Percentiles rank a stretch among this genome's conserved stretches.
These are phyloP conservation scores for Amphiprion clarkii DNA, from an alignment of 2,797 vertebrate genomes.

Conservation along the genomic window DNA sequence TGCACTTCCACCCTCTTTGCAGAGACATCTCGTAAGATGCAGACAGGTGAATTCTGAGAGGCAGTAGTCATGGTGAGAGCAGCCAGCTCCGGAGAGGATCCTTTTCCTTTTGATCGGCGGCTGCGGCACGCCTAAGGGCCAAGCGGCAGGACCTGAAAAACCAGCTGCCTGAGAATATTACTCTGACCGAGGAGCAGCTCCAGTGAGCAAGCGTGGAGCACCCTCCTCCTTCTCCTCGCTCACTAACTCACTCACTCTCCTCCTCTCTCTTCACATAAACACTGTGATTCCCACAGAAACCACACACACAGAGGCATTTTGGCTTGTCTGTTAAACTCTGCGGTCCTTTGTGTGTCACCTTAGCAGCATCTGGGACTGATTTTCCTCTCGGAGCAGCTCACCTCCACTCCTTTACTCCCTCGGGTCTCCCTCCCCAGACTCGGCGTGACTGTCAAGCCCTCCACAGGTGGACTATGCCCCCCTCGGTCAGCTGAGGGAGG, in stretches of 20 bases:
- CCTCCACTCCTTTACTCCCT: neutral
- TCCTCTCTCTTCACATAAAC: constrained; percentile 38
- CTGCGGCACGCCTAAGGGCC: constrained; percentile 73
- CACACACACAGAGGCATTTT: constrained; percentile 23
- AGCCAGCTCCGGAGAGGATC: constrained; percentile 25
- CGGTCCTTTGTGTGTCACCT: constrained; percentile 9
- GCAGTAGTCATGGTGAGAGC: constrained; percentile 28
- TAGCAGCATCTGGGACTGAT: constrained; percentile 18
- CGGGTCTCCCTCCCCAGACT: constrained; percentile 11
- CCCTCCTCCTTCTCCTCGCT: neutral
- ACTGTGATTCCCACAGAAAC: constrained; percentile 57
- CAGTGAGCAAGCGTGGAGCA: constrained; percentile 40
- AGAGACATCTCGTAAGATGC: constrained; percentile 9
- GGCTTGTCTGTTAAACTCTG: constrained; percentile 7
- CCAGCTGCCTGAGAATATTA: constrained; percentile 79
- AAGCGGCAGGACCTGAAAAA: constrained; percentile 85
- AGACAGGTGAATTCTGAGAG: constrained; percentile 27
- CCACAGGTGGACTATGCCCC: constrained; percentile 79
- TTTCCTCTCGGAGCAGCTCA: constrained; percentile 15
- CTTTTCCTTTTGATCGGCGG: constrained; percentile 49
- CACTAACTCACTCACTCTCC: neutral
- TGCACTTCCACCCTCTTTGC: constrained; percentile 5
- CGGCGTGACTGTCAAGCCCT: constrained; percentile 24
- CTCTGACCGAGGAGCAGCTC: constrained; percentile 42
- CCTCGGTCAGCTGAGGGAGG: constrained; percentile 73